Base-by-base conservation (phyloP, 2,113 vertebrate species). In the Pituophis catenifer region DNA sequence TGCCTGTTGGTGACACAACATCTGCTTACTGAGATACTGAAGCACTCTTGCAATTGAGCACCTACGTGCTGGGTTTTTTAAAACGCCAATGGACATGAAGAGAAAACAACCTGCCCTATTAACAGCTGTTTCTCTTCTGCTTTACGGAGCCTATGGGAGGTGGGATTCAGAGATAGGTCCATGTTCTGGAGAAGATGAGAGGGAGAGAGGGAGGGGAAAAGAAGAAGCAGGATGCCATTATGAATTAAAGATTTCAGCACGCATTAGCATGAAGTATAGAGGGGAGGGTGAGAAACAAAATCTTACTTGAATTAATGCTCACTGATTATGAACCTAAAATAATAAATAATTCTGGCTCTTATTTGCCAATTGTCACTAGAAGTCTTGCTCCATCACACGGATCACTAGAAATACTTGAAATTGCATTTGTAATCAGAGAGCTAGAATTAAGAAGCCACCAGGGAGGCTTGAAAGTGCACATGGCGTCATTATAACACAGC, bases 1-100 rank as follows among this genome's bases (percentile, higher is more conserved):
- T 86, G 88, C 59, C 50, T 12, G 91, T 90, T 92, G 58, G 94
- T 57, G 96, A 81, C 96, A 91, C 94, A 81, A 96, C 97, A 96
- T 96, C 97, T 96, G 96, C 96, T 96, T 3, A 1, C 93, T 0
- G 38, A 93, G 96, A 89, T 94, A 87, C 59, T 0, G 38, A 95
- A 75, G 88, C 0, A 90, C 92, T 93, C 92, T 85, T 17, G 93
- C 93, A 0, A 11, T 17, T 0, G 59, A 93, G 94, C 90, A 86
- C 90, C 95, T 38, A 94, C 75, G 88, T 96, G 97, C 95, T 0
- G 92, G 11, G 95, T 33, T 12, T 96, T 92, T 89, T 59, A 91
- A 96, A 95, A 85, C 50, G 9, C 5, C 93, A 92, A 91, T 0
- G 50, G 55, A 89, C 91, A 0, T 65, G 23, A 59, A 65, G 1